A percentile compares a stretch with the other conserved stretches of the same genome.
Conservation (phyloP, 2,888 invertebrate species). For the Tetanocera ferruginea region DNA sequence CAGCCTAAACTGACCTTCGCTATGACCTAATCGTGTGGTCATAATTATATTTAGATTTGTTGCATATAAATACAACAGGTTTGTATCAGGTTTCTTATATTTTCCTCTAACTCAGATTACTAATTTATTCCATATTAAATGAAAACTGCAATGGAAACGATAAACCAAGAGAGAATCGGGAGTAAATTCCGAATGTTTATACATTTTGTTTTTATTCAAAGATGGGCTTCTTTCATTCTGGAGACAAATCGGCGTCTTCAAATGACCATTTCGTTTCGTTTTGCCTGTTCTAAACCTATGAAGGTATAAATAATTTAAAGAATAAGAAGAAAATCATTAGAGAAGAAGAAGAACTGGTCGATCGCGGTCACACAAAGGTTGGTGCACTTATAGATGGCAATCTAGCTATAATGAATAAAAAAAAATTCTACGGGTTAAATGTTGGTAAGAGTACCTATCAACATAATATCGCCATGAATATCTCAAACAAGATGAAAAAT, state of each 20-base stretch:
- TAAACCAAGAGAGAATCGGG: slow-evolving; percentile 1
- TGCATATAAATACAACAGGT: not conserved
- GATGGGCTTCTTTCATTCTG: not conserved
- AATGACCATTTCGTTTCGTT: slow-evolving; percentile 54
- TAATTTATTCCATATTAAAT: slow-evolving; percentile 57
- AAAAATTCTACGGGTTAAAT: no score
- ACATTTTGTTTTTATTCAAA: not conserved
- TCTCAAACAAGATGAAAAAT: no score
- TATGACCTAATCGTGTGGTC: no score
- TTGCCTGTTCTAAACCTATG: not conserved
- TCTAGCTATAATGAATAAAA: no score
- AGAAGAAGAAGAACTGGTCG: no score
- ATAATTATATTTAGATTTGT: no score
- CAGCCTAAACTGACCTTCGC: not conserved
- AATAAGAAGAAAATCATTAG: no score
- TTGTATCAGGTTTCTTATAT: not conserved
- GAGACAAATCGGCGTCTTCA: slow-evolving; percentile 69
- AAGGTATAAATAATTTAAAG: no score
- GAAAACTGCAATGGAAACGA: slow-evolving; percentile 54
- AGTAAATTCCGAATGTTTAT: not conserved
- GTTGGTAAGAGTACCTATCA: no score
- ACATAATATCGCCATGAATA: no score
- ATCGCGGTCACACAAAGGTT: no score
- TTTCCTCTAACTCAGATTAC: slow-evolving; percentile 47
- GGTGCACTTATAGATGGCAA: no score